Percentiles rank a stretch among this genome's conserved stretches.
Evolutionary conservation across 2,888 invertebrate genomes (phyloP).

Genomic region (Magallana nippona): DNA sequence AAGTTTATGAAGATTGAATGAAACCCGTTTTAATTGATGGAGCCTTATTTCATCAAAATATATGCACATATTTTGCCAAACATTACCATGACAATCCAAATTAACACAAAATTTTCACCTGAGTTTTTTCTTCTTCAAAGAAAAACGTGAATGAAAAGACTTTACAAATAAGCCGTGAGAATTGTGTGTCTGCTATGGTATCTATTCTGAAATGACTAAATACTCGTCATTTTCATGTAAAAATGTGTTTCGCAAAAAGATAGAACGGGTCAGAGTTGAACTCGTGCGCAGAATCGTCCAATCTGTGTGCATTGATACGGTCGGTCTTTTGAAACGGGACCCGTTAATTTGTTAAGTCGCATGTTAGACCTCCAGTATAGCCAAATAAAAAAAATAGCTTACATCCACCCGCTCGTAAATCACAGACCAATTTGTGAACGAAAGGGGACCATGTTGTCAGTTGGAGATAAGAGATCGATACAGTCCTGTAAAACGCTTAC

Average conservation of each 20-base stretch:
- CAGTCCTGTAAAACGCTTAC: neutral
- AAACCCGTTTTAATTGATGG: constrained; percentile 24
- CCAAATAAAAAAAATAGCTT: constrained; percentile 17
- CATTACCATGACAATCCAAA: constrained; percentile 8
- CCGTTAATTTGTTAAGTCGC: constrained; percentile 27
- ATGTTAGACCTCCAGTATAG: constrained; percentile 32
- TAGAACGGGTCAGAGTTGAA: neutral
- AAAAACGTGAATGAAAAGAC: constrained; percentile 12
- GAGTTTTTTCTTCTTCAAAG: constrained; percentile 1
- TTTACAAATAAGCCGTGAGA: neutral
- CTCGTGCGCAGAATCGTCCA: neutral
- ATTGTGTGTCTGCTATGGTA: neutral
- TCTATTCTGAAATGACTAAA: neutral
- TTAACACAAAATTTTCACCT: neutral
- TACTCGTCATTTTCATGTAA: neutral
- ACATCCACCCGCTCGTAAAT: constrained; percentile 15
- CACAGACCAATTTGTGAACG: constrained; percentile 19
- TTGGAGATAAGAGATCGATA: constrained; percentile 9
- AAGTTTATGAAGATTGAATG: constrained; percentile 27
- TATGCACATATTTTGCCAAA: constrained; percentile 30
- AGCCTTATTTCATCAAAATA: neutral
- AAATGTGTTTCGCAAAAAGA: neutral
- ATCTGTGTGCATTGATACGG: neutral
- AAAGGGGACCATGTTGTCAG: constrained; percentile 7
- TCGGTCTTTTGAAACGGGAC: constrained; percentile 4